Conservation (phyloP, 2,113 vertebrate genomes). For the Sebastes schlegelii region DNA sequence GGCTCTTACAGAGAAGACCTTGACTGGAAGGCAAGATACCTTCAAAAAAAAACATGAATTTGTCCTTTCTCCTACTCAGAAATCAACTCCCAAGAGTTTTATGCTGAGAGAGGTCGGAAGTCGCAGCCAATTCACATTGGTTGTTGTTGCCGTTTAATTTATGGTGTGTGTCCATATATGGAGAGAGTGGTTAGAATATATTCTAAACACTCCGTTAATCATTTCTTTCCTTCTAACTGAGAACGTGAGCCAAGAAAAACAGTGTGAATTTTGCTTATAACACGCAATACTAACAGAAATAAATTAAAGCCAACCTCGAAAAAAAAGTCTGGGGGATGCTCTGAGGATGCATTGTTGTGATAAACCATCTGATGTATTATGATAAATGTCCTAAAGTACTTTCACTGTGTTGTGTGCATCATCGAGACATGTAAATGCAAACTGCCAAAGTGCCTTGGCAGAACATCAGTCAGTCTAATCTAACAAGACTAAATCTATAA, state of each 20-base stretch:
- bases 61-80: constrained; percentile 60
- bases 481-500: constrained; percentile 45
- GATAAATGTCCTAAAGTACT: constrained; percentile 13
- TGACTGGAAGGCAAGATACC: constrained; percentile 64
- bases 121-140: constrained; percentile 52
- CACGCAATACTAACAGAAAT: constrained; percentile 11
- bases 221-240: constrained; percentile 19
- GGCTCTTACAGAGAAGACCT: constrained; percentile 68
- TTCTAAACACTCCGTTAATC: constrained; percentile 27
- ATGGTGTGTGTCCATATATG: constrained; percentile 20
- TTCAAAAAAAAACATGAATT: constrained; percentile 45
- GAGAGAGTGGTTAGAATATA: constrained; percentile 23
- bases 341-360: constrained; percentile 4
- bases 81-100: constrained; percentile 59
- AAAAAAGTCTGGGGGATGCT: background rate
- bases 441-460: constrained; percentile 41
- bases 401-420: constrained; percentile 13
- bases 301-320: background rate
- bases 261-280: constrained; percentile 1
- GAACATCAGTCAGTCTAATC: constrained; percentile 44
- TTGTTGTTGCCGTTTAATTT: constrained; percentile 51
- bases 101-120: constrained; percentile 51
- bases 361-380: constrained; percentile 24
- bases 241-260: constrained; percentile 16
- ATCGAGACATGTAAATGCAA: constrained; percentile 22